Base-by-base conservation (phyloP, 2,797 vertebrate genomes). In the Perodicticus potto region DNA sequence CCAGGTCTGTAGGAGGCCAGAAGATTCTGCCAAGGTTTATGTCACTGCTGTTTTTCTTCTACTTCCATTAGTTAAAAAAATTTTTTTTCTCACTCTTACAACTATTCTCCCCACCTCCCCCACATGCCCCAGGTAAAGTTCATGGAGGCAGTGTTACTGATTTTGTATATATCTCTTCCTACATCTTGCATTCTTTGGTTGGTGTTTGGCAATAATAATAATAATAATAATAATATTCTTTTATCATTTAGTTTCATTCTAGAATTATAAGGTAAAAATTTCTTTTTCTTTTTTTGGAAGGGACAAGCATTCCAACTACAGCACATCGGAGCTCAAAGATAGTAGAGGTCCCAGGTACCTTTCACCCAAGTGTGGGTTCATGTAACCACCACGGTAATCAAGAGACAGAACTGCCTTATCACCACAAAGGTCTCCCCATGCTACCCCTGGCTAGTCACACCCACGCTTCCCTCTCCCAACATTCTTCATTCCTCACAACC, bases 41-140 rank as follows among this genome's bases (percentile, higher is more conserved):
- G 45, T 87, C 78, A 89, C 65, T 43, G 23, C 57, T 95, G 59
- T 17, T 94, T 96, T 83, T 83, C 90, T 83, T 94, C 72, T 1
- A 70, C 20, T 96, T 89, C 63, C 81, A 55, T 93, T 77, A 84
- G 45, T 84, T 84, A 81, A 87, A 94, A 16, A 9, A 23, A 5
- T 2, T 37, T n/a, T 76, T 37, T 49, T 25, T 19, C 65, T 76
- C 45, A 20, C 17, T 76, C 11, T 61, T 4, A 32, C 29, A n/a
- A 70, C 34, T n/a, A 49, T 89, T 86, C 77, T 32, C 14, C 14
- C 49, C 49, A 4, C 49, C 14, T 53, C 14, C 49, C 49, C 49
- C 49, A 53, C 49, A 53, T 16, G 3, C 49, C 49, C 45, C 37
- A 49, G 89, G 81, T 91, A 37, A 95, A 82, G 32, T 69, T 67